phyloP scores from a whole-genome alignment of 2,888 invertebrate genomes.

The Drosophila histrio region DNA sequence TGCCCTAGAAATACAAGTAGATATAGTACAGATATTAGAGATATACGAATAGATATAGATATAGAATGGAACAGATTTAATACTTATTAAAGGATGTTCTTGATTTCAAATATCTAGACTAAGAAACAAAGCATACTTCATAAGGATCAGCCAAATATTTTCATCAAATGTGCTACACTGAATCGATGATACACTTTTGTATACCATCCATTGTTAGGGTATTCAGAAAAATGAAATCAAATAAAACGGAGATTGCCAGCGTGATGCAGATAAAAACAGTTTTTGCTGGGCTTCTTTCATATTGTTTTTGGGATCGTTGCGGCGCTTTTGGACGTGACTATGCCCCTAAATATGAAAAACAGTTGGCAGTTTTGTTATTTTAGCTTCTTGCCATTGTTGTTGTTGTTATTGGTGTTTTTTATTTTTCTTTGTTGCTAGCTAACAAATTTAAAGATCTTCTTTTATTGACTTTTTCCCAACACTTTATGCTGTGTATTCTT shows the following conservation, averaged over 20 bases:
- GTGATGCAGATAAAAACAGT: constrained; percentile 55
- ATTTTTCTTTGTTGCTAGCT: background rate
- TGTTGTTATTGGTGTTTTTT: background rate
- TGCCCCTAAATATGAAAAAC: constrained; percentile 56
- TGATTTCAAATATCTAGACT: no score
- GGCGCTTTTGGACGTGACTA: constrained; percentile 61
- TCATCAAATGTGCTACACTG: no score
- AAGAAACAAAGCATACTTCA: no score
- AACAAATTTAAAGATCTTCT: constrained; percentile 7
- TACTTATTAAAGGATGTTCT: no score
- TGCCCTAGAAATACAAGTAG: constrained; percentile 6
- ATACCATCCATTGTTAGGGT: constrained; percentile 1
- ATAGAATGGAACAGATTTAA: no score
- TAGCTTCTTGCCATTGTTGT: background rate
- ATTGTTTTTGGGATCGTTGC: constrained; percentile 33
- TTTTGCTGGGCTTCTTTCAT: constrained; percentile 16
- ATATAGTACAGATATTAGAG: background rate
- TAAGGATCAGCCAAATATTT: no score
- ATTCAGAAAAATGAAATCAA: constrained; percentile 25
- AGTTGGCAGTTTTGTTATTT: constrained; percentile 39
- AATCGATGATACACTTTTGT: no score
- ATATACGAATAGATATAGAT: background rate
- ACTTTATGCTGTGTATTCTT: constrained; percentile 5
- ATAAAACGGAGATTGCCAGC: constrained; percentile 44
- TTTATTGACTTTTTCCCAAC: constrained; percentile 1